Evolutionary conservation across 2,888 invertebrate species (phyloP).

Genomic region (Plutella xylostella): DNA sequence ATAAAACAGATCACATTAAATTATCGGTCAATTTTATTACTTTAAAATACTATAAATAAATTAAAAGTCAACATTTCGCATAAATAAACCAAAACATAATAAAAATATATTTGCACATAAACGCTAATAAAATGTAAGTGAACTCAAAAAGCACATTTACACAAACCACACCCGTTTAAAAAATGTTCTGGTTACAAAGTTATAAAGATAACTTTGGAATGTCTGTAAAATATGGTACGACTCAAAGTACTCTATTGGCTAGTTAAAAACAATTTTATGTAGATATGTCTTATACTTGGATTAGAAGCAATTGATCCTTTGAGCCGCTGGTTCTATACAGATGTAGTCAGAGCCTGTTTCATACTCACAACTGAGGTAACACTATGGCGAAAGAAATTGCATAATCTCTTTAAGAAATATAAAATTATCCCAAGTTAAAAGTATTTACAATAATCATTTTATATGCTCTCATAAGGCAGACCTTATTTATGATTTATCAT

Average conservation of each 20-base stretch:
- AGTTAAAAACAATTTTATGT: too few relatives aligned
- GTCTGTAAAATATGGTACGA: background rate
- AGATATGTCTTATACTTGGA: too few relatives aligned
- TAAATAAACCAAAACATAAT: slow-evolving; percentile 18
- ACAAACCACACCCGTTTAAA: background rate
- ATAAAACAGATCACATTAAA: slow-evolving; percentile 7
- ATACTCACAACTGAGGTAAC: too few relatives aligned
- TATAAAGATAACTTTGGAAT: background rate
- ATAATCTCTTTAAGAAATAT: background rate
- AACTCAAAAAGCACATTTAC: background rate
- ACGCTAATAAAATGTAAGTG: slow-evolving; percentile 16
- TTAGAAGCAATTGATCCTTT: too few relatives aligned
- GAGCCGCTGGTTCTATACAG: background rate
- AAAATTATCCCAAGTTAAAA: too few relatives aligned
- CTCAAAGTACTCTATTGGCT: too few relatives aligned
- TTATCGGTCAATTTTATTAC: slow-evolving; percentile 31
- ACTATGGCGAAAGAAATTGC: background rate
- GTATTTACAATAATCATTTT: too few relatives aligned
- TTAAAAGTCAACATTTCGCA: slow-evolving; percentile 31
- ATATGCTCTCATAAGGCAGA: too few relatives aligned
- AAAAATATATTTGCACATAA: slow-evolving; percentile 20
- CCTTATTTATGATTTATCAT: too few relatives aligned
- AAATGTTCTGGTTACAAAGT: background rate
- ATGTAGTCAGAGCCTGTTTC: too few relatives aligned
- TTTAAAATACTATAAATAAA: slow-evolving; percentile 29